A percentile compares a stretch with the other conserved stretches of the same genome.
These are phyloP conservation scores for Lymantria dispar DNA, from an alignment of 2,888 invertebrate genomes.

Conservation along the genomic window DNA sequence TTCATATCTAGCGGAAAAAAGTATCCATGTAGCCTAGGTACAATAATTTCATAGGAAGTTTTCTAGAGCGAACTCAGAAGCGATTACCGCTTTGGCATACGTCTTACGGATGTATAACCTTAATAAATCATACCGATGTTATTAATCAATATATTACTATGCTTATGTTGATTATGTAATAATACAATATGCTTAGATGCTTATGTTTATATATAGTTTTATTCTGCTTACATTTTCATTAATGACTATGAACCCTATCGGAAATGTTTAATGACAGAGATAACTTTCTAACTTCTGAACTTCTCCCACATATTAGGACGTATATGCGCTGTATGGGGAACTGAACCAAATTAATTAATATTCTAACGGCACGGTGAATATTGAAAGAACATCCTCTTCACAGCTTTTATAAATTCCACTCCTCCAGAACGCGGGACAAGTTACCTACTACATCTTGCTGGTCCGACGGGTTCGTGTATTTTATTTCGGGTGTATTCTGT, in stretches of 20 bases:
- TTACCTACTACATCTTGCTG: no score
- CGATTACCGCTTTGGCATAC: slow-evolving; percentile 38
- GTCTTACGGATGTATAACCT: slow-evolving; percentile 30
- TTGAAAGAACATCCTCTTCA: no score
- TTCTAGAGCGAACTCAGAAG: slow-evolving; percentile 23
- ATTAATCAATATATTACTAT: slow-evolving; percentile 40
- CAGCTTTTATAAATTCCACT: no score
- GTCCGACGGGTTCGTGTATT: no score
- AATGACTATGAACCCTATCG: slow-evolving; percentile 7
- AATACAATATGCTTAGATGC: no score
- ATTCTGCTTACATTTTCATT: slow-evolving; percentile 29
- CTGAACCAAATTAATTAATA: no score
- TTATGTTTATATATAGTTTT: slow-evolving; percentile 36
- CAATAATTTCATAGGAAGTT: slow-evolving; percentile 51
- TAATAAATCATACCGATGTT: slow-evolving; percentile 47
- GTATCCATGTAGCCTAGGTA: slow-evolving; percentile 28
- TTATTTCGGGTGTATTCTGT: no score
- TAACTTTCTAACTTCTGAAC: background rate
- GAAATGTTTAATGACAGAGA: slow-evolving; percentile 12
- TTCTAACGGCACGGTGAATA: no score
- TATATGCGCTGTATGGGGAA: background rate
- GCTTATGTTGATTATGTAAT: no score
- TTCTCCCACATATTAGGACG: background rate
- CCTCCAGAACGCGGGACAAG: no score
- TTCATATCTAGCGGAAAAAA: slow-evolving; percentile 9